A percentile compares a stretch with the other conserved stretches of the same genome.
Evolutionary conservation across 2,888 invertebrate species (phyloP).

Genomic region (Sesamia inferens): DNA sequence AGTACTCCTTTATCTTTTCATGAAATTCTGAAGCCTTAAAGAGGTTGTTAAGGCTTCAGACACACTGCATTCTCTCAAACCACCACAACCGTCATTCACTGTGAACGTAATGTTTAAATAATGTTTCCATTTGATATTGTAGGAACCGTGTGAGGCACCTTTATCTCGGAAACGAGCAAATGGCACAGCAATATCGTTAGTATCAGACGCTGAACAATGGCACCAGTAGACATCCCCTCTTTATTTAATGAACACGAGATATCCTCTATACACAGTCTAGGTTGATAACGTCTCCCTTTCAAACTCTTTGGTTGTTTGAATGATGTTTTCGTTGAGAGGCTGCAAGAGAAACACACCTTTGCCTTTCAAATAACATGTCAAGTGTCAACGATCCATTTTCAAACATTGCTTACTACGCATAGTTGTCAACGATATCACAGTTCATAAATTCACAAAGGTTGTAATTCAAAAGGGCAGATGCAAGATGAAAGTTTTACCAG

Average conservation of each 20-base stretch:
- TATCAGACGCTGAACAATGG: constrained; percentile 79
- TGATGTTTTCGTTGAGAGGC: constrained; percentile 50
- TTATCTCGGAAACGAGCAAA: constrained; percentile 80
- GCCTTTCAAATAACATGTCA: constrained; percentile 34
- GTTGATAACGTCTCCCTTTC: constrained; percentile 53
- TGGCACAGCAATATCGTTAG: constrained; percentile 80
- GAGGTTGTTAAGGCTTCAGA: constrained; percentile 51
- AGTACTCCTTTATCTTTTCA: constrained; percentile 51
- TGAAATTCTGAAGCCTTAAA: constrained; percentile 49
- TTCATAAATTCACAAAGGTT: constrained; percentile 9
- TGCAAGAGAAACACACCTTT: constrained; percentile 36
- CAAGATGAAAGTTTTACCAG: constrained; percentile 17
- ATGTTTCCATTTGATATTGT: constrained; percentile 73
- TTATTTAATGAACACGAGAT: constrained; percentile 76
- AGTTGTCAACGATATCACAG: constrained; percentile 29
- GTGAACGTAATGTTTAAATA: constrained; percentile 68
- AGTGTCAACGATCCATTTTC: constrained; percentile 37
- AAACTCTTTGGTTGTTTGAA: constrained; percentile 58
- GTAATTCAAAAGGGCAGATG: constrained; percentile 23
- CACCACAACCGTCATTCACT: constrained; percentile 57
- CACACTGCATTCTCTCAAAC: constrained; percentile 47
- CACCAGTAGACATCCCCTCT: constrained; percentile 72
- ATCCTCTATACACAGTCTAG: constrained; percentile 65
- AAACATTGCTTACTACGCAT: constrained; percentile 25
- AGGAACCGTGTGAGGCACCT: constrained; percentile 73